These are phyloP conservation scores for Drosophila tristis DNA, from an alignment of 1,140 invertebrate species.

Conservation along the genomic window DNA sequence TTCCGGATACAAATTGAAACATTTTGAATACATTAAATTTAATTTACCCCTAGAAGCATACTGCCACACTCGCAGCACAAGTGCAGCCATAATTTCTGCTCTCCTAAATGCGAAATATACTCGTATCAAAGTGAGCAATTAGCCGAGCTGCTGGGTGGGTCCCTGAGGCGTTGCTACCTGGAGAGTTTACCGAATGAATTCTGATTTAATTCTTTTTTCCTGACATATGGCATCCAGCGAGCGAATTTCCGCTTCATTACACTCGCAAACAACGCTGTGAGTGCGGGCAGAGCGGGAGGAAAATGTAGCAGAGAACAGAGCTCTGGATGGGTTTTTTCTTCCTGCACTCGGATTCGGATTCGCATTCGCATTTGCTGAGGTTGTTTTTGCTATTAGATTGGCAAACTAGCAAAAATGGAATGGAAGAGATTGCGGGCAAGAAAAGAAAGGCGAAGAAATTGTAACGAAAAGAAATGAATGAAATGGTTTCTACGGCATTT, in stretches of 20 bases:
- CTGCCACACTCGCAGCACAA: no score
- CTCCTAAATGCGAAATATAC: background rate
- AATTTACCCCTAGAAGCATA: no score
- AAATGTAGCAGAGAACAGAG: constrained; percentile 15
- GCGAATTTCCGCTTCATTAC: constrained; percentile 53
- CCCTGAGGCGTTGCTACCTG: constrained; percentile 1
- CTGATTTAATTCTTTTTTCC: constrained; percentile 18
- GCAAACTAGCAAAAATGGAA: constrained; percentile 46
- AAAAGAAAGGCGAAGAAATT: constrained; percentile 1
- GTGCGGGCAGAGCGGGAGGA: background rate
- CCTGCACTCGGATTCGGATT: constrained; percentile 1
- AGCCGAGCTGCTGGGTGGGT: background rate
- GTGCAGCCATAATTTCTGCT: no score
- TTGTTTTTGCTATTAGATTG: constrained; percentile 57
- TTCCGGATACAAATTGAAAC: no score
- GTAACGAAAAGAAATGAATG: constrained; percentile 35
- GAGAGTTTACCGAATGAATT: constrained; percentile 11
- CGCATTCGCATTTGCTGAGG: constrained; percentile 26
- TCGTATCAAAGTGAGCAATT: background rate
- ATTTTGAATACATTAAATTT: no score
- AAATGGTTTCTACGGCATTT: constrained; percentile 54
- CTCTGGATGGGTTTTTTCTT: constrained; percentile 16
- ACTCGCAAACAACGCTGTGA: constrained; percentile 17
- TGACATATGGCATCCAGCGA: constrained; percentile 45
- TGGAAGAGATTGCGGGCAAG: constrained; percentile 20